Base-by-base conservation (phyloP, 2,888 invertebrate genomes). In the Cetonia aurata region DNA sequence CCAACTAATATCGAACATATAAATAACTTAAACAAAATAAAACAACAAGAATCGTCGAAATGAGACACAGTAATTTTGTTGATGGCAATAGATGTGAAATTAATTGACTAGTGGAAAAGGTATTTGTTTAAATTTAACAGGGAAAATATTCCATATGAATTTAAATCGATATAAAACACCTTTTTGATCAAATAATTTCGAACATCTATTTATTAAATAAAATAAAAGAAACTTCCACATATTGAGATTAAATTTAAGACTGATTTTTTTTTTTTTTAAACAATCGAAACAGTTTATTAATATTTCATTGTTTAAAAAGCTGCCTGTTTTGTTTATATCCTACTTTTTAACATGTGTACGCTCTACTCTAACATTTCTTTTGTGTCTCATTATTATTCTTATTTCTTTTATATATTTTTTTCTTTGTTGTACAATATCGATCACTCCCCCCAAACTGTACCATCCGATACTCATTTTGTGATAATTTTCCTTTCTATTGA, bases 231-330 rank as follows among this genome's bases (percentile, higher is more conserved):
- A 65, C 62, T 65, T 37, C 17, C 46, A 41, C 9, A 15, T n/a
- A 57, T 33, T 67, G 57, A 67, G 48, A 67, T 67, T 67, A 67
- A 56, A 48, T 57, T 57, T 67, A 57, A 67, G 67, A 67, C 67
- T 67, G 67, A 67, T 67, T 67, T 67, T 48, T 67, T 67, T 12
- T 37, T 41, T 15, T 42, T 57, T 15, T 10, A 65, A 50, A 25
- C 12, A 50, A 62, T 15, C 52, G 19, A 66, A 41, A 33, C 33
- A 33, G 50, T 53, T 66, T 15, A 44, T 66, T 52, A 17, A 33
- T 37, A 52, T 66, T 33, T 44, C n/a, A 66, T 57, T 13, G 9
- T 48, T 50, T 50, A 37, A 50, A 65, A 65, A 50, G 50, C 62
- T 65, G 50, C 50, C 17, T 65, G 10, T 65, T 50, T 50, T 60